phyloP scores from a whole-genome alignment of 2,797 vertebrate genomes.

The Pogoniulus pusillus region DNA sequence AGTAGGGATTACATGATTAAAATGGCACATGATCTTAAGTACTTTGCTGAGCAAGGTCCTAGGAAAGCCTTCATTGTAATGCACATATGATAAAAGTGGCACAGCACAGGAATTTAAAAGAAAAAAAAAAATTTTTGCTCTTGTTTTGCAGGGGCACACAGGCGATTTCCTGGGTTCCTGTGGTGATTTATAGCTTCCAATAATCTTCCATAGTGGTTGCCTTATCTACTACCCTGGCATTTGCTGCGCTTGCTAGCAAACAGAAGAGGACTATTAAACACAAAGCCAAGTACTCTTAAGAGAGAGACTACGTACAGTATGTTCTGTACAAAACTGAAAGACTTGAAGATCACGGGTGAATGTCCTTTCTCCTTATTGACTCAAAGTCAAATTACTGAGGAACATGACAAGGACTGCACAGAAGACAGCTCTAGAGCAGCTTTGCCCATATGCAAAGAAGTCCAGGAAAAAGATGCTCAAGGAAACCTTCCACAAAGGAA shows the following conservation, averaged over 20 bases:
- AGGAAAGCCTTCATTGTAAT: background rate
- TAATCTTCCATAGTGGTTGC: background rate
- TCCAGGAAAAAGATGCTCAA: slow-evolving; percentile 76
- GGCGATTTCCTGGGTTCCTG: background rate
- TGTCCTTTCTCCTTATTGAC: slow-evolving; percentile 91
- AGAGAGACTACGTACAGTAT: slow-evolving; percentile 74
- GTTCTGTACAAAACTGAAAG: slow-evolving; percentile 97
- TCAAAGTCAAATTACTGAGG: slow-evolving; percentile 77
- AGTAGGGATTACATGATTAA: background rate
- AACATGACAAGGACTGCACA: slow-evolving; percentile 79
- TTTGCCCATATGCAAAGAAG: slow-evolving; percentile 81
- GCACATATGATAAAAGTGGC: background rate
- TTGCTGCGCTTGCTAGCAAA: slow-evolving; percentile 21
- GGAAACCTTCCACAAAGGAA: slow-evolving; percentile 83
- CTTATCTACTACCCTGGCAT: background rate
- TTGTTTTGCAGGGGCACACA: slow-evolving; percentile 2
- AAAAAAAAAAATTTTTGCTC: background rate
- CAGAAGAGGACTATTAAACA: background rate
- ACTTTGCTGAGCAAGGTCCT: background rate
- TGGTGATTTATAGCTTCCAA: background rate
- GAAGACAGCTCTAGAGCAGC: slow-evolving; percentile 68
- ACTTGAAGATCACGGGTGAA: slow-evolving; percentile 93
- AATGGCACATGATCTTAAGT: background rate
- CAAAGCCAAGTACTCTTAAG: background rate
- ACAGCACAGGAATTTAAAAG: background rate